Base-by-base conservation (phyloP, 2,797 vertebrate genomes). In the Euphonia xanthogaster region DNA sequence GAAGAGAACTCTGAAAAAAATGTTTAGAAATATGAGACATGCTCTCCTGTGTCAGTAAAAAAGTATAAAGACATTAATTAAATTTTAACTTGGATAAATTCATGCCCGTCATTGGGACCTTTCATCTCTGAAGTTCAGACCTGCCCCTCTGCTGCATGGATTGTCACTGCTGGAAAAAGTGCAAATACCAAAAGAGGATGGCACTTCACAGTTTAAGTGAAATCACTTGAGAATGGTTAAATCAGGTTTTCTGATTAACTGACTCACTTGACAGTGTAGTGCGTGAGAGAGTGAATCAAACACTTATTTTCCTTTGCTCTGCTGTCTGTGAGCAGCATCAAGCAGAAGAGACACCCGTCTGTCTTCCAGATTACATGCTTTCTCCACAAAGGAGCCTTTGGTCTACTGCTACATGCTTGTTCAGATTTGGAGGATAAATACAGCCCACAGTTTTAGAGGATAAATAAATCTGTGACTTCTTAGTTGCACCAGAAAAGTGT, bases 381-480 rank as follows among this genome's bases (percentile, higher is more conserved):
- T 83, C 68, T 91, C 24, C 28, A 35, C 68, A 88, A 54, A 86
- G 85, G 12, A 94, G 70, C 51, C 73, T 92, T 87, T 86, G 84
- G 58, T 91, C 81, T 95, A 10, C 47, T 83, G 88, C 72, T 92
- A 15, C 42, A 3, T 51, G 75, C 54, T 66, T 57, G 39, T 72
- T 88, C 51, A 35, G 39, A 81, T 92, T 74, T 61, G 65, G 65
- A 77, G 65, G 86, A 88, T 82, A 91, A 93, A 94, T 90, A 88
- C 68, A 80, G 48, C 90, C 86, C 77, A 82, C 61, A 53, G 39
- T 73, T 95, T 74, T 21, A 54, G 58, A 77, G 65, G 78, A 57
- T 90, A 94, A 96, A 93, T 93, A 75, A 78, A 89, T 77, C 72
- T 80, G 55, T 85, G 94, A 45, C 51, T 92, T 78, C 40, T 83